Percentiles rank a stretch among this genome's conserved stretches.
Conservation (phyloP, 2,797 vertebrate species). For the Clarias laeviceps region DNA sequence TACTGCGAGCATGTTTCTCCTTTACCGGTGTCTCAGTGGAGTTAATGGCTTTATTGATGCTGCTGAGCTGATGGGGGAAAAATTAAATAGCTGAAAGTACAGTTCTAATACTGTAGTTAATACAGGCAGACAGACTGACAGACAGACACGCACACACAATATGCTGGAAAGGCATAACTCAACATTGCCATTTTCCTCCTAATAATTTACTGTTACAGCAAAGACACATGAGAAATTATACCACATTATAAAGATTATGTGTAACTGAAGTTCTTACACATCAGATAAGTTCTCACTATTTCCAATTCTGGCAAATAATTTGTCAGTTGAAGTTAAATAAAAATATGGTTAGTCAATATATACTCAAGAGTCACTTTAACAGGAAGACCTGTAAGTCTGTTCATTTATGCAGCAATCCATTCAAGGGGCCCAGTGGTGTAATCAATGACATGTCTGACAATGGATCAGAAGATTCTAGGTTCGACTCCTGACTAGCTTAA, state of each 20-base stretch:
- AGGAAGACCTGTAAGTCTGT: not conserved
- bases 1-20: slow-evolving; percentile 97
- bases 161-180: not conserved
- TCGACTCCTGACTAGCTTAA: too few species aligned
- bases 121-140: not conserved
- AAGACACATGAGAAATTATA: not conserved
- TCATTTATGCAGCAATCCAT: too few species aligned
- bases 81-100: not conserved
- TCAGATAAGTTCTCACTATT: not conserved
- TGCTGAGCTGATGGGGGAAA: slow-evolving; percentile 80
- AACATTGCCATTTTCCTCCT: not conserved
- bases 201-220: not conserved
- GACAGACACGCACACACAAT: not conserved
- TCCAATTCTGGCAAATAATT: not conserved
- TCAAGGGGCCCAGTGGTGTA: too few species aligned
- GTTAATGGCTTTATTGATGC: slow-evolving; percentile 98
- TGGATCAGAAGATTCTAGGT: too few species aligned
- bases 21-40: slow-evolving; percentile 89
- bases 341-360: not conserved
- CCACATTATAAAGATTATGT: not conserved
- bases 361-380: not conserved
- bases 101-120: not conserved
- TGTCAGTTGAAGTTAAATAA: not conserved
- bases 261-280: not conserved
- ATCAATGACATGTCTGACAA: too few species aligned